phyloP scores from a whole-genome alignment of 2,113 vertebrate species.

The Pan troglodytes region DNA sequence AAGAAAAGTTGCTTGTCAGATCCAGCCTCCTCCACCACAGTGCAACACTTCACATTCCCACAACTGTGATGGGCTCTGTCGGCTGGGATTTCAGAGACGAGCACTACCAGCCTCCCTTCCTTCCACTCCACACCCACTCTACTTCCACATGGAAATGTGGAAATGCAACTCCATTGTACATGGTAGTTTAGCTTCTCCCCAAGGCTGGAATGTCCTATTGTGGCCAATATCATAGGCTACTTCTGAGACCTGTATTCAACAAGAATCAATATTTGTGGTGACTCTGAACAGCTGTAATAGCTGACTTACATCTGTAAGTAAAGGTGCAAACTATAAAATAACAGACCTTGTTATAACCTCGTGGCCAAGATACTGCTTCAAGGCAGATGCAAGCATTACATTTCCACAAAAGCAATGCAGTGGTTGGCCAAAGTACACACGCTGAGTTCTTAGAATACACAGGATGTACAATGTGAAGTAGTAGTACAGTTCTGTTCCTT shows the following conservation, averaged over 20 bases:
- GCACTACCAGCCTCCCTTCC: neutral
- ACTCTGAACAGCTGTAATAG: neutral
- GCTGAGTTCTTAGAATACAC: neutral
- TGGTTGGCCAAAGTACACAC: neutral
- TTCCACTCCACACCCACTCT: neutral
- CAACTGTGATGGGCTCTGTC: neutral
- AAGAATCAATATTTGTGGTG: neutral
- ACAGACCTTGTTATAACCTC: neutral
- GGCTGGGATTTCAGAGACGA: neutral
- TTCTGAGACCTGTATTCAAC: neutral
- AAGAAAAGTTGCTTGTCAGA: neutral
- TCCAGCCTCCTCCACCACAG: neutral
- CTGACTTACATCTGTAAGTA: slow-evolving; percentile 1
- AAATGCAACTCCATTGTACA: neutral
- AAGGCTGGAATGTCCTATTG: neutral
- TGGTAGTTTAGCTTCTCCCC: neutral
- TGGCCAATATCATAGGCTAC: neutral
- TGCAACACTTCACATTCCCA: neutral
- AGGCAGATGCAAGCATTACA: neutral
- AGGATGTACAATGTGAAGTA: neutral
- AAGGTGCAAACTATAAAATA: neutral
- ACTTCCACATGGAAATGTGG: neutral
- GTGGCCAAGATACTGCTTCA: neutral
- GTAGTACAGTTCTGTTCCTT: neutral
- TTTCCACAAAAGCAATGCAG: neutral